Percentiles rank a stretch among this genome's conserved stretches.
These are phyloP conservation scores for Hybognathus amarus DNA, from an alignment of 2,797 vertebrate genomes.

Conservation along the genomic window DNA sequence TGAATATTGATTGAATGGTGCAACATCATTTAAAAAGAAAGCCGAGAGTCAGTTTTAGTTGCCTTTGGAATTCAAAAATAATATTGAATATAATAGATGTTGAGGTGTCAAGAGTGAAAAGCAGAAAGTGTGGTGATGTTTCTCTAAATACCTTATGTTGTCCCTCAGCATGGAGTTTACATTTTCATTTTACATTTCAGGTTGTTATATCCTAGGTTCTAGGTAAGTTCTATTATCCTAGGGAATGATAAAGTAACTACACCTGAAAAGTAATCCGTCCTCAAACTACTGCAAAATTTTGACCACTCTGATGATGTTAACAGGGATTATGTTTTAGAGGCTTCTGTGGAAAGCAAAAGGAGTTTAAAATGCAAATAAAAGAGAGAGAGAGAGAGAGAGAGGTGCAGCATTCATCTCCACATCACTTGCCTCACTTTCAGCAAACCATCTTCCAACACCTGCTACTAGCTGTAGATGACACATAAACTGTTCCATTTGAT, in stretches of 20 bases:
- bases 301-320: constrained; percentile 23
- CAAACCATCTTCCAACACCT: constrained; percentile 61
- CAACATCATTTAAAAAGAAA: background rate
- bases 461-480: constrained; percentile 62
- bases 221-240: background rate
- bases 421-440: constrained; percentile 63
- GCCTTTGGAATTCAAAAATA: background rate
- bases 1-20: background rate
- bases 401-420: constrained; percentile 59
- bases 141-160: background rate
- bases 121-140: background rate
- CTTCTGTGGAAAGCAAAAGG: constrained; percentile 20
- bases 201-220: no score
- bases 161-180: background rate
- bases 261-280: constrained; percentile 1
- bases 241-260: background rate
- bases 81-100: background rate
- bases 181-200: background rate
- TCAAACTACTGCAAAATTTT: constrained; percentile 8
- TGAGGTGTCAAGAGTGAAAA: background rate
- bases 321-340: constrained; percentile 17
- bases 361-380: constrained; percentile 12
- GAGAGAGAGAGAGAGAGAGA: constrained; percentile 2
- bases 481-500: constrained; percentile 63
- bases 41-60: background rate